phyloP scores from a whole-genome alignment of 2,797 vertebrate species.

The Cryptoprocta ferox region DNA sequence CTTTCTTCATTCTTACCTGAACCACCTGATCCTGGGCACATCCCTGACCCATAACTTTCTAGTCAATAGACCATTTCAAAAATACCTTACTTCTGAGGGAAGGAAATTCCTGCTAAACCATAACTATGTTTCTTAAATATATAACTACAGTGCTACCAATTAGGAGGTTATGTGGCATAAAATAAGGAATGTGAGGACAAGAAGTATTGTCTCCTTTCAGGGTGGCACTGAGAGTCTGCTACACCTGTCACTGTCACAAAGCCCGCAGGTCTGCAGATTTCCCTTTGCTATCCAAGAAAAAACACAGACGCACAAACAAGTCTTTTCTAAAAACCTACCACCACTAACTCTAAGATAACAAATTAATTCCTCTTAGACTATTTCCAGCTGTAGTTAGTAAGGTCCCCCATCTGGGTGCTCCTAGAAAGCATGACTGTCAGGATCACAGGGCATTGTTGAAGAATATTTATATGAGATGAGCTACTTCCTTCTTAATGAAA shows the following conservation, averaged over 20 bases:
- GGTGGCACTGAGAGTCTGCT: slow-evolving; percentile 65
- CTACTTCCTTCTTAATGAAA: slow-evolving; percentile 23
- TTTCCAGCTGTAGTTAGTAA: not conserved
- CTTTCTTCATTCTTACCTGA: not conserved
- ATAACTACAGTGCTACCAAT: slow-evolving; percentile 24
- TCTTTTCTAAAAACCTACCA: slow-evolving; percentile 79
- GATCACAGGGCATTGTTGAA: not conserved
- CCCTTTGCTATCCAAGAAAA: slow-evolving; percentile 80
- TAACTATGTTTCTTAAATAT: not conserved
- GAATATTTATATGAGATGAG: slow-evolving; percentile 60
- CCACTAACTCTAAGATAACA: slow-evolving; percentile 79
- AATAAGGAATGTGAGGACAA: slow-evolving; percentile 58
- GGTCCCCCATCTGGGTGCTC: not conserved
- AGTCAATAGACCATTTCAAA: not conserved
- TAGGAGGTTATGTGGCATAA: not conserved
- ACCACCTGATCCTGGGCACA: not conserved
- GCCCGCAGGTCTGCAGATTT: slow-evolving; percentile 81
- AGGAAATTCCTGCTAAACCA: not conserved
- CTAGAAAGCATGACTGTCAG: not conserved
- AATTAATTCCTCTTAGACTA: slow-evolving; percentile 63
- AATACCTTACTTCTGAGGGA: not conserved
- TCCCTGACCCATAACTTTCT: not conserved
- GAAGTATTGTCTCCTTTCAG: slow-evolving; percentile 63
- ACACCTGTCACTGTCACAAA: slow-evolving; percentile 74
- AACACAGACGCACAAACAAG: slow-evolving; percentile 83